Percentiles rank a stretch among this genome's conserved stretches.
Conservation (phyloP, 2,113 vertebrate species). For the Myotis lucifugus region DNA sequence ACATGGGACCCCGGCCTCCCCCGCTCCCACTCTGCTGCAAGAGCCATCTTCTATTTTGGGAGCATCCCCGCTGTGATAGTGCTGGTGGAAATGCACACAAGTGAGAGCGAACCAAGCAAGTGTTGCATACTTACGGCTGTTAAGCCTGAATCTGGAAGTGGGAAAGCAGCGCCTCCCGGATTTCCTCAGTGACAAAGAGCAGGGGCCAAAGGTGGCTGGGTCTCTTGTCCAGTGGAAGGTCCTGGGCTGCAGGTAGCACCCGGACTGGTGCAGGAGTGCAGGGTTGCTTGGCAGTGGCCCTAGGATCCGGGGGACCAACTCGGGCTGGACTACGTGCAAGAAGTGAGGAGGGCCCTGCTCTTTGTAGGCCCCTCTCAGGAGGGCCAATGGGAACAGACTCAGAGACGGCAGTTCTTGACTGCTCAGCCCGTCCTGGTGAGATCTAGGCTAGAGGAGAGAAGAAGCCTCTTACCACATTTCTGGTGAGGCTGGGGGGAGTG, state of each 20-base stretch:
- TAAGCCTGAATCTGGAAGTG: not conserved
- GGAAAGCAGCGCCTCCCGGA: not conserved
- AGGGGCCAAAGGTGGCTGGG: not conserved
- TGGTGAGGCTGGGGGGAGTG: not conserved
- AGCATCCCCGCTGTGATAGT: not conserved
- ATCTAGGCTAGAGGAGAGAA: conserved; percentile 74
- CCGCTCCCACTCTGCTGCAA: not conserved
- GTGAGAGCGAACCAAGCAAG: conserved; percentile 6
- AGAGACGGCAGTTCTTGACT: not conserved
- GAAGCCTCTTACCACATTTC: conserved; percentile 49
- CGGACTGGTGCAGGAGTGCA: not conserved
- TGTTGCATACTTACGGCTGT: conserved; percentile 76
- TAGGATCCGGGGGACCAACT: conserved; percentile 30
- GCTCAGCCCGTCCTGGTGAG: conserved; percentile 36
- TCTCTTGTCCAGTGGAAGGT: conserved; percentile 46
- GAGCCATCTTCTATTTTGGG: not conserved
- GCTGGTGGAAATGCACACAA: not conserved
- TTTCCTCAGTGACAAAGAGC: conserved; percentile 45
- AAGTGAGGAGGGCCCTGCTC: not conserved
- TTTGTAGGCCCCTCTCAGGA: conserved; percentile 50
- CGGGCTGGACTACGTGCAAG: not conserved
- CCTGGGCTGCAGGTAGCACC: conserved; percentile 19
- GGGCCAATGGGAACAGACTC: conserved; percentile 68
- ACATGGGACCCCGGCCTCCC: not conserved
- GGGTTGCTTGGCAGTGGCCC: conserved; percentile 54